A percentile compares a stretch with the other conserved stretches of the same genome.
phyloP scores from a whole-genome alignment of 2,797 vertebrate genomes.

The Paratrypauchen microcephalus region DNA sequence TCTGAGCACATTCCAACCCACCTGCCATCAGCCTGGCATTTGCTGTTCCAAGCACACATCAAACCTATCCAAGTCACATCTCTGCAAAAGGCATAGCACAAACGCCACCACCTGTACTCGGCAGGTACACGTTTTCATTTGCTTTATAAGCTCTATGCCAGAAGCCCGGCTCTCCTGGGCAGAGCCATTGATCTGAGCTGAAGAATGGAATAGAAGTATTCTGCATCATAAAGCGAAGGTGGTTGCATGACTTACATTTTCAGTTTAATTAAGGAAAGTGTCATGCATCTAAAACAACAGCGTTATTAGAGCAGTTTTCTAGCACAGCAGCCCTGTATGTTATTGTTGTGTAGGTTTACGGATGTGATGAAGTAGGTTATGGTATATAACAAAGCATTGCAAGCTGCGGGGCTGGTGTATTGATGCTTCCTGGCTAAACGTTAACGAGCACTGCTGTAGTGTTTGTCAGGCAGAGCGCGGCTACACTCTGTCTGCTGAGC shows the following conservation, averaged over 20 bases:
- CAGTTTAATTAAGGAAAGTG: conserved; percentile 64
- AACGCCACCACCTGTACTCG: conserved; percentile 62
- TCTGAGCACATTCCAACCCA: conserved; percentile 71
- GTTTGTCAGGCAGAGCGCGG: conserved; percentile 68
- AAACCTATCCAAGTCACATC: conserved; percentile 66
- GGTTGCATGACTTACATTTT: conserved; percentile 55
- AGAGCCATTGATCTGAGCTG: conserved; percentile 46
- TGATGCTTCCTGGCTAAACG: conserved; percentile 66
- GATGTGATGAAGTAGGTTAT: conserved; percentile 61
- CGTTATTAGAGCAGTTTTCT: conserved; percentile 63
- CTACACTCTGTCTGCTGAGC: conserved; percentile 75
- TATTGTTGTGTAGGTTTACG: conserved; percentile 53
- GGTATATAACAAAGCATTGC: conserved; percentile 59
- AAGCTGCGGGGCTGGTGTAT: conserved; percentile 56
- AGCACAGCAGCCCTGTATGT: conserved; percentile 58
- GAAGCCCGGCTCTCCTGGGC: conserved; percentile 40
- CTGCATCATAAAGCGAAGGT: conserved; percentile 25
- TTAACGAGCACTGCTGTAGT: conserved; percentile 65
- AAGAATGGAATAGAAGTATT: conserved; percentile 21
- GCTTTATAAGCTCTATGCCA: conserved; percentile 43
- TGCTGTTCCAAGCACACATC: conserved; percentile 63
- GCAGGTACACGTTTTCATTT: conserved; percentile 63
- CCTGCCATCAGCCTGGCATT: conserved; percentile 65
- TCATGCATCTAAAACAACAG: conserved; percentile 42
- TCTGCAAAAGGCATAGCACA: conserved; percentile 37